Base-by-base conservation (phyloP, 2,113 vertebrate genomes). In the Ailurus styani region DNA sequence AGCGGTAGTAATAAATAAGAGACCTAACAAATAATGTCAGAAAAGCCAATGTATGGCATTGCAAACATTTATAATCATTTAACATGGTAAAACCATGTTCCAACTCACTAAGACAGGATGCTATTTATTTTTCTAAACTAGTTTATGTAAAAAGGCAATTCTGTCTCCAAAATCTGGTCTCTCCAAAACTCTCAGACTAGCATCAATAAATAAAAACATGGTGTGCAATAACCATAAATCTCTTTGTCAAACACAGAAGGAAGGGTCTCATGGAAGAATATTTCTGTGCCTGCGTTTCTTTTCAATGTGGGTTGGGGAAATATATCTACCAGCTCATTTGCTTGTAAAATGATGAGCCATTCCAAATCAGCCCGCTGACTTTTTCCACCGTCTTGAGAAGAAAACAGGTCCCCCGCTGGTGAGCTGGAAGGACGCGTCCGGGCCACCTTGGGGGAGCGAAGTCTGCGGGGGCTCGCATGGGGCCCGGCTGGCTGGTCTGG, bases 81-180 rank as follows among this genome's bases (percentile, higher is more conserved):
- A 37, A 57, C n/a, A 17, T 37, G 31, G 7, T 60, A 62, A 73
- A 86, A 62, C 29, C 34, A 77, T 11, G 18, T 66, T 31, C n/a
- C 6, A 70, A 37, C 12, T 37, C 79, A 81, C 25, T 68, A 87
- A 97, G 40, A 17, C 50, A 70, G 54, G 37, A 72, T 66, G 31
- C 29, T 83, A 20, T 72, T 91, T 73, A 54, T 83, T 79, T 97
- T 90, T 81, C 34, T 68, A 47, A 77, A 42, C 21, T 55, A 77
- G 1, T 90, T 90, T 75, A 94, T 8, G 27, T 85, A 91, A 82
- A 93, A 96, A 94, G 52, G 27, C 17, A 55, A 45, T 90, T 34
- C 4, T 78, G 12, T 12, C 17, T 91, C 21, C 66, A 73, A 93
- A 73, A 75, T n/a, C 40, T 64, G 55, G 55, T 70, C 7, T 66